Base-by-base conservation (phyloP, 2,113 vertebrate genomes). In the Oenanthe melanoleuca region DNA sequence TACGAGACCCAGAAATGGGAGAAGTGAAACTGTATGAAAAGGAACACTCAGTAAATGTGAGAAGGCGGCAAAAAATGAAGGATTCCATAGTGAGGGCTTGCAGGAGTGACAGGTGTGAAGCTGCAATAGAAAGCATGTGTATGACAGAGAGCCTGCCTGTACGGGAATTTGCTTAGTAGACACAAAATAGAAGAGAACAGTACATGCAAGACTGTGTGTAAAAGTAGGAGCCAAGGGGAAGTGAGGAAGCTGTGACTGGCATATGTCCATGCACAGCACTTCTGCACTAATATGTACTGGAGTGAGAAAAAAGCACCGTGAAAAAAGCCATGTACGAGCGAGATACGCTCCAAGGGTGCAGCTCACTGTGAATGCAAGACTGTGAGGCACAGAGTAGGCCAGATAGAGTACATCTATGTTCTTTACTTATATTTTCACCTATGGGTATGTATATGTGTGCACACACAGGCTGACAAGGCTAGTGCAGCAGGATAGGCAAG, bases 161-260 rank as follows among this genome's bases (percentile, higher is more conserved):
- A 29, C 1, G 17, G 53, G 80, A 84, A 94, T 88, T 67, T 78
- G 69, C 82, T 84, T 81, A 67, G 69, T 60, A 71, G 74, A 56
- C 9, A 7, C 34, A 69, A 82, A 88, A 91, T 26, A 88, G 45
- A 67, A n/a, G 57, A 79, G 67, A 34, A 34, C 13, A 24, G 72
- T 56, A 8, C 61, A 40, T 37, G 33, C 42, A 70, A 88, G 42
- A n/a, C 60, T 61, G 24, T 60, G 33, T 80, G 37, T 56, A 75
- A 61, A 93, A 95, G 89, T 73, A 88, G 53, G 56, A 93, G 73
- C 70, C 38, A 72, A 67, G 49, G 83, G 50, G n/a, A 61, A 73
- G 44, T 9, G 23, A 83, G 73, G 72, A 66, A 88, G 71, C 59
- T 89, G 77, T 79, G 67, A 31, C 33, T 65, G 77, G 31, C 33